phyloP scores from a whole-genome alignment of 2,113 vertebrate species.

The Paradisaea rubra region DNA sequence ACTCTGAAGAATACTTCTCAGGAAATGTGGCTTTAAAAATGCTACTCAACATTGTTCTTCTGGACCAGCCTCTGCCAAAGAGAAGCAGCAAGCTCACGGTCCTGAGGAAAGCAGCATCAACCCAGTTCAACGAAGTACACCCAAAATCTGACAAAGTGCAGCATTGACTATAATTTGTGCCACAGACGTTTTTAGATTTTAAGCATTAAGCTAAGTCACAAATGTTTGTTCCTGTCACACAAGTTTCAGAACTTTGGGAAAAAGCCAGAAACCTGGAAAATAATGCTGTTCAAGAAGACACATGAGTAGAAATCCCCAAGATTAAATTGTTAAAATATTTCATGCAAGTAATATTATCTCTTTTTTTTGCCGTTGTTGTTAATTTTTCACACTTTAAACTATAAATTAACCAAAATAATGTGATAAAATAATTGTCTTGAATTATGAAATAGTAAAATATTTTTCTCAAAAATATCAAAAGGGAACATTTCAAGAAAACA shows the following conservation, averaged over 20 bases:
- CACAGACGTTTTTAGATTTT: background rate
- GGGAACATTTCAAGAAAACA: background rate
- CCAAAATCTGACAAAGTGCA: background rate
- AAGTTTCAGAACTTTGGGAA: background rate
- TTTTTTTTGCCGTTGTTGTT: background rate
- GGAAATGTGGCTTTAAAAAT: background rate
- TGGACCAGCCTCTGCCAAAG: background rate
- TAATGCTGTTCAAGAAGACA: background rate
- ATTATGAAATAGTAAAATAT: background rate
- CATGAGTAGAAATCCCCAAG: background rate
- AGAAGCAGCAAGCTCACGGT: background rate
- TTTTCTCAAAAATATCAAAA: background rate
- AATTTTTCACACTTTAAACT: background rate
- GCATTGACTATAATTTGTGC: background rate
- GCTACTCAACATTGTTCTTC: background rate
- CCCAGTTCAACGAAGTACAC: background rate
- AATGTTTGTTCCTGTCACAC: background rate
- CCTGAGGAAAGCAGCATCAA: background rate
- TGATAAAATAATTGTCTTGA: background rate
- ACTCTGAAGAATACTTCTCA: background rate
- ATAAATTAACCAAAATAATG: background rate
- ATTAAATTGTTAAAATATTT: background rate
- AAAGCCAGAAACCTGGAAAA: background rate
- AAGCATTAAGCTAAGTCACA: background rate
- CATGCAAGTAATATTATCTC: background rate